These are phyloP conservation scores for Orchesella flavescens DNA, from an alignment of 2,888 invertebrate genomes.

Conservation along the genomic window DNA sequence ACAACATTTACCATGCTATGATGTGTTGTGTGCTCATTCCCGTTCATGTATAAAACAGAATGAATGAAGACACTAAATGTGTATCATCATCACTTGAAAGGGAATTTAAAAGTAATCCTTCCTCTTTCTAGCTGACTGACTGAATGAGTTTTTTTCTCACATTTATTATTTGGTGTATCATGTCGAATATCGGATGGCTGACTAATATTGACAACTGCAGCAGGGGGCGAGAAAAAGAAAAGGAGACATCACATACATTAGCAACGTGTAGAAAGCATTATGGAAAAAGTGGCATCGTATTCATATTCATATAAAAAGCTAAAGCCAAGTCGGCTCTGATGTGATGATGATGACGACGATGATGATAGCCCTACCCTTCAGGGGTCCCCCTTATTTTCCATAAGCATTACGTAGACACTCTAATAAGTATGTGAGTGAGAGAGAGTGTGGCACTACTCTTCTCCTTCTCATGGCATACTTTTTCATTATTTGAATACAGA, in stretches of 20 bases:
- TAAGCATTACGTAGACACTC: conserved; percentile 11
- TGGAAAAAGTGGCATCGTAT: not conserved
- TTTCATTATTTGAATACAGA: conserved; percentile 24
- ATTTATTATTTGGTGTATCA: conserved; percentile 19
- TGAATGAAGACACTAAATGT: conserved; percentile 18
- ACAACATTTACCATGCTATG: not conserved
- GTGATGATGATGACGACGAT: too few species aligned
- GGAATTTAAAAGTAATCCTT: conserved; percentile 59
- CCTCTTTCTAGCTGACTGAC: conserved; percentile 39
- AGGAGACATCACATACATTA: conserved; percentile 37
- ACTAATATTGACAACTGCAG: conserved; percentile 62
- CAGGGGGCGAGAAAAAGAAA: conserved; percentile 58
- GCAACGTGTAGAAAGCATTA: conserved; percentile 11
- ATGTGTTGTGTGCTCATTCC: not conserved
- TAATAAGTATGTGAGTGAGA: too few species aligned
- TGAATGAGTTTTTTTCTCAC: conserved; percentile 33
- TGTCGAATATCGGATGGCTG: conserved; percentile 47
- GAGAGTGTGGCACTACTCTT: too few species aligned
- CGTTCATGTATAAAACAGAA: not conserved
- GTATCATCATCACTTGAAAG: conserved; percentile 35
- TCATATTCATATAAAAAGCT: too few species aligned
- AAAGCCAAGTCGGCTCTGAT: conserved; percentile 16
- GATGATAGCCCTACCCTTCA: conserved; percentile 69
- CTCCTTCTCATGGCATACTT: not conserved
- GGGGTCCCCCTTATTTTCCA: conserved; percentile 67